Percentiles rank a stretch among this genome's conserved stretches.
phyloP scores from a whole-genome alignment of 1,140 invertebrate species.

The Adoxophyes honmai region DNA sequence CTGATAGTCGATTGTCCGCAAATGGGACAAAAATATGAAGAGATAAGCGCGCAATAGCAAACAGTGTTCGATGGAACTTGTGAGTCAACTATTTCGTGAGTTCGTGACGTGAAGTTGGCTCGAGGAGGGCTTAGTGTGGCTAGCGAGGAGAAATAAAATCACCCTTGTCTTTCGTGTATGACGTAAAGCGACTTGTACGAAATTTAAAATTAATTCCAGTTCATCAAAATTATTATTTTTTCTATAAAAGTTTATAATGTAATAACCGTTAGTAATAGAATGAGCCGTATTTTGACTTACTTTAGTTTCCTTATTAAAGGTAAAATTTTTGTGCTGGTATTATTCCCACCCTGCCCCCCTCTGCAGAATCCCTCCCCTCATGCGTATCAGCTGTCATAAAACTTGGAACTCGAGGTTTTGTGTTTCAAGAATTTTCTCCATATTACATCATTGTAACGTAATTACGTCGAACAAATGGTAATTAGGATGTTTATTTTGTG shows the following conservation, averaged over 20 bases:
- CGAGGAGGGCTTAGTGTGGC: slow-evolving; percentile 26
- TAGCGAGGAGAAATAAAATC: slow-evolving; percentile 19
- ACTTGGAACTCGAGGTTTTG: slow-evolving; percentile 58
- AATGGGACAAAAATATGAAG: slow-evolving; percentile 36
- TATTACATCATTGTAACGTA: slow-evolving; percentile 27
- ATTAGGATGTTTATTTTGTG: not conserved
- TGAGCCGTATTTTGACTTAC: too few relatives aligned
- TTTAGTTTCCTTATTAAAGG: not conserved
- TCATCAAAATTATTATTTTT: too few relatives aligned
- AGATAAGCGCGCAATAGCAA: slow-evolving; percentile 35
- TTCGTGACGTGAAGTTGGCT: slow-evolving; percentile 37
- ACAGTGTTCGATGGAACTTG: slow-evolving; percentile 32
- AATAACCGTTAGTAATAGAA: too few relatives aligned
- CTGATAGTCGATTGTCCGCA: slow-evolving; percentile 46
- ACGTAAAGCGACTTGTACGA: too few relatives aligned
- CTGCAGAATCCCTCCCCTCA: slow-evolving; percentile 18
- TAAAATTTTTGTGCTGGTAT: slow-evolving; percentile 30
- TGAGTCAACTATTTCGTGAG: slow-evolving; percentile 26
- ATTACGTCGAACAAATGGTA: not conserved
- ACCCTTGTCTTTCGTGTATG: not conserved
- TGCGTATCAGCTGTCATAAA: slow-evolving; percentile 32
- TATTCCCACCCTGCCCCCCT: slow-evolving; percentile 28
- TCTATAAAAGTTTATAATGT: too few relatives aligned
- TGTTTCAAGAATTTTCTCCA: slow-evolving; percentile 53
- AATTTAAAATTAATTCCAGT: too few relatives aligned